Percentiles rank a stretch among this genome's conserved stretches.
Evolutionary conservation across 2,888 invertebrate genomes (phyloP).

Genomic region (Xanthia icteritia): DNA sequence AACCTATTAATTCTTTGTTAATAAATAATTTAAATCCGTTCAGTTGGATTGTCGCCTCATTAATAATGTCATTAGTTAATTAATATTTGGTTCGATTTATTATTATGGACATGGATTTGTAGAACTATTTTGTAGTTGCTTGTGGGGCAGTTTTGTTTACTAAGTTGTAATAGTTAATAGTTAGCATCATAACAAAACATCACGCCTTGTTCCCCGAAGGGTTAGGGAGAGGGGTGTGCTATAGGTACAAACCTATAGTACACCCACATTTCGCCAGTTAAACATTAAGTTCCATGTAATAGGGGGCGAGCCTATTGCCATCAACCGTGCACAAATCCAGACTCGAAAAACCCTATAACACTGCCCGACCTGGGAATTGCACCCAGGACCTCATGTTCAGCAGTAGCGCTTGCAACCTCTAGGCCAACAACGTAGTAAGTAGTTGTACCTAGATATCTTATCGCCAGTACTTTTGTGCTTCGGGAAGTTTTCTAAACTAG

Average conservation of each 20-base stretch:
- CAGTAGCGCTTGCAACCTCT: too few species aligned
- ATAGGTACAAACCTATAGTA: too few species aligned
- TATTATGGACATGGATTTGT: conserved; percentile 15
- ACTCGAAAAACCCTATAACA: too few species aligned
- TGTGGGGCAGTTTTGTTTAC: neutral
- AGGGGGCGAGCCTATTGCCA: too few species aligned
- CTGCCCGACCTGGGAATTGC: too few species aligned
- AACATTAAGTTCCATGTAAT: too few species aligned
- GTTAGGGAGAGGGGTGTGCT: too few species aligned
- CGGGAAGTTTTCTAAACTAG: conserved; percentile 16
- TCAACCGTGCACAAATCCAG: too few species aligned
- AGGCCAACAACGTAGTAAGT: neutral
- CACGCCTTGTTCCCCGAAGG: too few species aligned
- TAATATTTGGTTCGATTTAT: conserved; percentile 34
- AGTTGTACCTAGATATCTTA: neutral
- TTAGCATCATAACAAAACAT: too few species aligned
- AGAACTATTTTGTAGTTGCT: conserved; percentile 9
- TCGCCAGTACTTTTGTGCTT: neutral
- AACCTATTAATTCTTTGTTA: conserved; percentile 66
- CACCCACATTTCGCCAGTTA: too few species aligned
- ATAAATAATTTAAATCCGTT: conserved; percentile 63
- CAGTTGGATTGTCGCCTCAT: conserved; percentile 44
- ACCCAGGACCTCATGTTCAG: too few species aligned
- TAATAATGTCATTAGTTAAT: conserved; percentile 55
- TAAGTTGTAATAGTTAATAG: neutral